These are phyloP conservation scores for Drosophila lacertosa DNA, from an alignment of 1,140 invertebrate species.

Conservation along the genomic window DNA sequence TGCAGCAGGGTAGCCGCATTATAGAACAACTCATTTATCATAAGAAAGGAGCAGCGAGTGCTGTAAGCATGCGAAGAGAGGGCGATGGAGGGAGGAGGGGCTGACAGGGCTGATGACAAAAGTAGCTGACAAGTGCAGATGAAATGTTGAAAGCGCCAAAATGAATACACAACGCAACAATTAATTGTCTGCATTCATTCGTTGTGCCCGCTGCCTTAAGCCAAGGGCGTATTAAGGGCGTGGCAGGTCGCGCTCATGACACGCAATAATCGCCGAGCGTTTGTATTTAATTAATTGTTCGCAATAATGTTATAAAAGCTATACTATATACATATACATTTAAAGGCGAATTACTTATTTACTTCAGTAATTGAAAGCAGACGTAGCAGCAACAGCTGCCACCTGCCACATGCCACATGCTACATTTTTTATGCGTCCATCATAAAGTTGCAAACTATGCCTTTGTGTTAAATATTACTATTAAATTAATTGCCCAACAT, in stretches of 20 bases:
- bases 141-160: conserved; percentile 79
- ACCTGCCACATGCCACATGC: conserved; percentile 8
- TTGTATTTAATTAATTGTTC: conserved; percentile 78
- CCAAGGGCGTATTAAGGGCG: conserved; percentile 22
- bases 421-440: conserved; percentile 17
- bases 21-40: conserved; percentile 78
- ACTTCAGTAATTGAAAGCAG: conserved; percentile 72
- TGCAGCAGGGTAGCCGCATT: conserved; percentile 58
- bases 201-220: background rate
- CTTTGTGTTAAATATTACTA: conserved; percentile 25
- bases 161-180: conserved; percentile 77
- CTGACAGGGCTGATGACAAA: conserved; percentile 39
- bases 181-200: conserved; percentile 72
- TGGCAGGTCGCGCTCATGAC: conserved; percentile 53
- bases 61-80: no score
- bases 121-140: conserved; percentile 79
- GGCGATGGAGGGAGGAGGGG: no score
- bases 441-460: conserved; percentile 57
- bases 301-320: conserved; percentile 66
- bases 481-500: conserved; percentile 59
- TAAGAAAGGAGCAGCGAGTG: conserved; percentile 49
- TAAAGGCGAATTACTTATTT: conserved; percentile 64
- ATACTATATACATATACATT: conserved; percentile 45
- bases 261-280: conserved; percentile 75
- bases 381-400: conserved; percentile 7